These are phyloP conservation scores for Catostylus mosaicus DNA, from an alignment of 30 jellyfish, hydroid and myxozoan species.

Conservation along the genomic window DNA sequence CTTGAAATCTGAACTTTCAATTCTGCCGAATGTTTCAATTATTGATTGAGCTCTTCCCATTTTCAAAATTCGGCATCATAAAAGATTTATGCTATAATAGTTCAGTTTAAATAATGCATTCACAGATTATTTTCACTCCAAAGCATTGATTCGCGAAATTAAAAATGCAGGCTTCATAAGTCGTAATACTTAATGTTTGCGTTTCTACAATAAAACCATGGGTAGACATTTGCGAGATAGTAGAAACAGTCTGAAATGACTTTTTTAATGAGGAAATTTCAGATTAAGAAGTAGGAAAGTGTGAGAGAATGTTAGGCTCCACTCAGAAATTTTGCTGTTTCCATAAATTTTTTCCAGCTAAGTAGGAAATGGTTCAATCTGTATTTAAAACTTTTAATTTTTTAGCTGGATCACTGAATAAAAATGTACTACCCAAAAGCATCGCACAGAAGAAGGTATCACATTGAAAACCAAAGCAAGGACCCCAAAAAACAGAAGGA, in stretches of 20 bases:
- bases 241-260: too few relatives aligned
- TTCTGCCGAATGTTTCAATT: neutral
- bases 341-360: too few relatives aligned
- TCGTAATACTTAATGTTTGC: too few relatives aligned
- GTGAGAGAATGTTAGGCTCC: too few relatives aligned
- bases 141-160: too few relatives aligned
- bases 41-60: neutral
- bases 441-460: constrained; percentile 3
- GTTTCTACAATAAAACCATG: too few relatives aligned
- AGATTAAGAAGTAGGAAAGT: too few relatives aligned
- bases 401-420: neutral
- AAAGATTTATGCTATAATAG: neutral
- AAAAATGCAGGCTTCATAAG: too few relatives aligned
- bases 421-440: constrained; percentile 41
- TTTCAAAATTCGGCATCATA: neutral
- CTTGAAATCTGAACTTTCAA: neutral
- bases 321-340: too few relatives aligned
- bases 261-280: too few relatives aligned
- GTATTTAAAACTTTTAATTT: neutral
- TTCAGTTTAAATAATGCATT: neutral
- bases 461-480: neutral
- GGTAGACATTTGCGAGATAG: too few relatives aligned
- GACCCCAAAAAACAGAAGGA: neutral
- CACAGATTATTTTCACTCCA: neutral
- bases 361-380: too few relatives aligned